Base-by-base conservation (phyloP, 2,113 vertebrate genomes). In the Caretta caretta region DNA sequence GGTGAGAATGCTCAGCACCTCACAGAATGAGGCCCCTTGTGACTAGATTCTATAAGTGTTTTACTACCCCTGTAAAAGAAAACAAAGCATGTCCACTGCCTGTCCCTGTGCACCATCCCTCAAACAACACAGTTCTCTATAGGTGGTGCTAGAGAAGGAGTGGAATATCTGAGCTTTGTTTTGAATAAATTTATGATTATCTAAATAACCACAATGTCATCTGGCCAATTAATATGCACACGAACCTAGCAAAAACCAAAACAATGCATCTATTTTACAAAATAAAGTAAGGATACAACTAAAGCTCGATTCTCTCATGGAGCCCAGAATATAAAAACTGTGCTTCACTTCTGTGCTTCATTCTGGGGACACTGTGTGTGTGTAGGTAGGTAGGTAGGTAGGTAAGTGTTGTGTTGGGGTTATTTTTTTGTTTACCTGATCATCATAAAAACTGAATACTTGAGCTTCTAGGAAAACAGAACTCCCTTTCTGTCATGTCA, bases 141-240 rank as follows among this genome's bases (percentile, higher is more conserved):
- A 82, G 80, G 9, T 0, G 79, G 83, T 90, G 91, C 87, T 93
- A 50, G 29, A 88, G 80, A 92, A 88, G 5, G 1, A 93, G 31
- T 57, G 46, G 27, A 86, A 8, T 92, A 94, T 87, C 93, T 92
- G 94, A 91, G 20, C 53, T 95, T 78, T 88, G 48, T 86, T 86
- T 82, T 53, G 72, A 93, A 93, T 94, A 78, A 35, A 88, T 90
- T 93, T 92, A 65, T 80, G 56, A 90, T 93, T 51, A 93, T 94
- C 22, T 92, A 93, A 94, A 95, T 95, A 62, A 62, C 84, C 38
- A 50, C 91, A 91, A 96, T 94, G 94, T 83, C 86, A 72, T 56
- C 35, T 86, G 81, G 62, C 69, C 91, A 65, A 84, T 84, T 93
- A 91, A 80, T 0, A 0, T 31, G 49, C 48, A 59, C 6, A 48